phyloP scores from a whole-genome alignment of 2,113 vertebrate genomes.

The Chloropsis cyanopogon region DNA sequence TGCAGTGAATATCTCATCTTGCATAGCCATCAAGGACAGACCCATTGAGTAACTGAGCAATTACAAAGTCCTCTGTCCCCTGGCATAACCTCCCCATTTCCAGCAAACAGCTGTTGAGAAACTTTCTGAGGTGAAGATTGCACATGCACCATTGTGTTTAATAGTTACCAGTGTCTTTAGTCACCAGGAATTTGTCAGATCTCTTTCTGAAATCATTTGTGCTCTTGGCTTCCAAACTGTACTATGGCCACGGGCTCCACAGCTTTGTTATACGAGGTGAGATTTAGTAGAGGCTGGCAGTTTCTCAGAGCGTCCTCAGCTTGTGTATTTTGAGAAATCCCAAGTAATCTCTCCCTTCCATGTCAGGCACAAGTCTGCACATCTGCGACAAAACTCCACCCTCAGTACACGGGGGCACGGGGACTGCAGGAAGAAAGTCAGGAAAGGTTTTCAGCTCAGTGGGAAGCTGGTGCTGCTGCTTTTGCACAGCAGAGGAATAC shows the following conservation, averaged over 20 bases:
- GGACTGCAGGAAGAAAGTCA: background rate
- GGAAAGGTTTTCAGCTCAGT: background rate
- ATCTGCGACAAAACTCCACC: background rate
- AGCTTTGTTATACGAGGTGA: background rate
- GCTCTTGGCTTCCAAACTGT: background rate
- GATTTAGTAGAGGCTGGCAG: background rate
- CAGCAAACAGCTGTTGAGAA: background rate
- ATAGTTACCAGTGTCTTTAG: background rate
- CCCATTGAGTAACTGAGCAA: rapidly evolving
- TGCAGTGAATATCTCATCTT: background rate
- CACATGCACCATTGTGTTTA: background rate
- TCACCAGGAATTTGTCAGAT: background rate
- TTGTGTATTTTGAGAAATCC: background rate
- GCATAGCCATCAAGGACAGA: rapidly evolving
- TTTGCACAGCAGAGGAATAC: background rate
- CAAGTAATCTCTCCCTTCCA: background rate
- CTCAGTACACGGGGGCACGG: rapidly evolving
- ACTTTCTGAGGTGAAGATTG: background rate
- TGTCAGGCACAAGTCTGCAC: background rate
- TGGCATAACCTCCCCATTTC: background rate
- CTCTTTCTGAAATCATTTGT: background rate
- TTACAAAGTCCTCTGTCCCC: background rate
- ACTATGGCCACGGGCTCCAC: background rate
- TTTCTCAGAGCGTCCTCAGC: background rate
- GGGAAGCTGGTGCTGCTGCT: background rate